Evolutionary conservation across 2,888 invertebrate species (phyloP), one percentile per base, ranked within the genome.

Genomic region (Aporophyla lueneburgensis): DNA sequence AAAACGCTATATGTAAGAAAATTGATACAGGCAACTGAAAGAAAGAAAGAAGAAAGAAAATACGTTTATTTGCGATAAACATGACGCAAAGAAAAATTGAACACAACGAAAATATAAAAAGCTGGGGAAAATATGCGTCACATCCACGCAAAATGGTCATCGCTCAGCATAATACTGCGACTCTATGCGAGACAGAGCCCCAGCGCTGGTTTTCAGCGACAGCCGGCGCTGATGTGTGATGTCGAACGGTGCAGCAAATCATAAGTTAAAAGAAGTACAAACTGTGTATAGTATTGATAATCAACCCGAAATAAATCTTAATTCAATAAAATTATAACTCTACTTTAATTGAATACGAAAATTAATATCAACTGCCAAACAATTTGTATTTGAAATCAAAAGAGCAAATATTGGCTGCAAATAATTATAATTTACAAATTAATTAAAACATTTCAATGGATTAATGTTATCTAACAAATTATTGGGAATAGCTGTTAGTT

Each of bases 351-450:
- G 21, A 63, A 63, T 21, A 43, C 21, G 24, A 76, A 75, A 54
- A 76, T 69, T 65, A 51, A 76, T 65, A 65, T 56, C 21, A 77
- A 58, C 61, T 53, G 24, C 14, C 61, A 70, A 61, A 80, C 59
- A 65, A 69, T 65, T 81, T 51, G 66, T 56, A 58, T 43, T 76
- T 69, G 49, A 43, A 69, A 82, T 76, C 59, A 61, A 76, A 76
- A 80, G 77, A 65, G 69, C 66, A 82, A 80, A 82, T 66, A 68
- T 68, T 43, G 19, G 33, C 59, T 43, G 54, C 51, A 73, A 77
- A 80, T 76, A 53, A 74, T 78, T 61, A 74, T 66, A 66, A 65
- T 82, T 46, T 21, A 24, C 7, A 46, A 80, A 76, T 77, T 46
- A 70, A 77, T 70, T 70, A 66, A 70, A 76, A 80, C 61, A 68